A percentile compares a stretch with the other conserved stretches of the same genome.
These are phyloP conservation scores for Sylvia atricapilla DNA, from an alignment of 2,113 vertebrate genomes.

Conservation along the genomic window DNA sequence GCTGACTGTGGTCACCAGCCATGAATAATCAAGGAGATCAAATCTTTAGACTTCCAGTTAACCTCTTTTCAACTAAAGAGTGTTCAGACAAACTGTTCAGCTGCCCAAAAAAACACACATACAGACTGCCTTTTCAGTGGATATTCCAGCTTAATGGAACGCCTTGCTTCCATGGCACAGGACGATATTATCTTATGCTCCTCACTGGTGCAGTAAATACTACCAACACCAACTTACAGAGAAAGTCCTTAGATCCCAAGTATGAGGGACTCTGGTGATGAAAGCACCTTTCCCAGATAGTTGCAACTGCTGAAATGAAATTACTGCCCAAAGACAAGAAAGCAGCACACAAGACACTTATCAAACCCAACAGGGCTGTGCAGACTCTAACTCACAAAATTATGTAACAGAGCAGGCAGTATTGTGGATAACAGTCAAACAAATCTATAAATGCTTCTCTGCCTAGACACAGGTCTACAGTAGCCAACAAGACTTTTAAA, in stretches of 20 bases:
- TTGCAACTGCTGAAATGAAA: background rate
- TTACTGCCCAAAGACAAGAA: background rate
- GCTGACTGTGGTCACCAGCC: background rate
- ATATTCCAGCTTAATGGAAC: background rate
- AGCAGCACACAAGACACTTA: background rate
- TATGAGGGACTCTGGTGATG: background rate
- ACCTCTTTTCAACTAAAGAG: background rate
- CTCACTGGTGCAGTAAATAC: background rate
- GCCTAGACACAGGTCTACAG: background rate
- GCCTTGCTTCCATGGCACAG: background rate
- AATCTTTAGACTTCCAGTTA: background rate
- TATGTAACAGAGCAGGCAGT: background rate
- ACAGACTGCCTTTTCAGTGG: background rate
- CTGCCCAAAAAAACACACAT: background rate
- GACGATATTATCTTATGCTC: background rate
- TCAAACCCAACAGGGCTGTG: background rate
- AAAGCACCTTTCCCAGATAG: background rate
- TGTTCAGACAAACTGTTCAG: background rate
- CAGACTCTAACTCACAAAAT: background rate
- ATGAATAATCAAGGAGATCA: background rate
- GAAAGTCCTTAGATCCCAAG: background rate
- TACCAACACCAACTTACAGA: background rate
- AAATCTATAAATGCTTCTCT: background rate
- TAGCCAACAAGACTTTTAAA: background rate
- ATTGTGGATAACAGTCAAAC: background rate